Conservation (phyloP, 2,797 vertebrate species). For the Galago senegalensis region DNA sequence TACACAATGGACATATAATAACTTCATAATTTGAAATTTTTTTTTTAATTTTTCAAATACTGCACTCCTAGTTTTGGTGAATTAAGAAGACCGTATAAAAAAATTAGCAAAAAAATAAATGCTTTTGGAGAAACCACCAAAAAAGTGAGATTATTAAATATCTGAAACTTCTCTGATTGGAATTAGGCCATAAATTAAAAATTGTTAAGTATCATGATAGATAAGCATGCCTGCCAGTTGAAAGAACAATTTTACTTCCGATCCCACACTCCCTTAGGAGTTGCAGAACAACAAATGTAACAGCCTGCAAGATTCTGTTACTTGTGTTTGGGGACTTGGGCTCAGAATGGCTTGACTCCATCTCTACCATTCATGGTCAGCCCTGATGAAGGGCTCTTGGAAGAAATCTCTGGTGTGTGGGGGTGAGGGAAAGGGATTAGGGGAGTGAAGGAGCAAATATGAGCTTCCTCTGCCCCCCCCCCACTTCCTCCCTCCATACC, state of each 20-base stretch:
- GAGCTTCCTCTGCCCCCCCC: background rate
- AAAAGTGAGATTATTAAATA: constrained; percentile 61
- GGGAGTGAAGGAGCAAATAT: background rate
- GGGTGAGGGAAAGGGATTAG: background rate
- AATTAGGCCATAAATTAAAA: constrained; percentile 29
- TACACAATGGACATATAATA: background rate
- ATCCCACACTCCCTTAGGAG: constrained; percentile 54
- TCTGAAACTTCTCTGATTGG: constrained; percentile 46
- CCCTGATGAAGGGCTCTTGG: background rate
- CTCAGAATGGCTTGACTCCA: background rate
- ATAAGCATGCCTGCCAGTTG: background rate
- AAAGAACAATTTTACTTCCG: constrained; percentile 54
- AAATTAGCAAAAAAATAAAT: constrained; percentile 30
- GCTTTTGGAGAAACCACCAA: constrained; percentile 29
- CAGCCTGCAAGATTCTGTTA: constrained; percentile 52
- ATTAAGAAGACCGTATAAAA: constrained; percentile 10
- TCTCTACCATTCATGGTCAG: background rate
- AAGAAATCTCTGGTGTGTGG: background rate
- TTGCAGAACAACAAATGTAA: constrained; percentile 69
- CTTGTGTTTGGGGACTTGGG: background rate
- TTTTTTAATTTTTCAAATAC: constrained; percentile 64
- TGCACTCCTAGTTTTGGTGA: background rate
- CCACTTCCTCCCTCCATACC: background rate
- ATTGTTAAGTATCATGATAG: background rate
- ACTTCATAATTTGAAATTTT: constrained; percentile 45